Conservation (phyloP, 2,888 invertebrate genomes). For the Tetanocera ferruginea region DNA sequence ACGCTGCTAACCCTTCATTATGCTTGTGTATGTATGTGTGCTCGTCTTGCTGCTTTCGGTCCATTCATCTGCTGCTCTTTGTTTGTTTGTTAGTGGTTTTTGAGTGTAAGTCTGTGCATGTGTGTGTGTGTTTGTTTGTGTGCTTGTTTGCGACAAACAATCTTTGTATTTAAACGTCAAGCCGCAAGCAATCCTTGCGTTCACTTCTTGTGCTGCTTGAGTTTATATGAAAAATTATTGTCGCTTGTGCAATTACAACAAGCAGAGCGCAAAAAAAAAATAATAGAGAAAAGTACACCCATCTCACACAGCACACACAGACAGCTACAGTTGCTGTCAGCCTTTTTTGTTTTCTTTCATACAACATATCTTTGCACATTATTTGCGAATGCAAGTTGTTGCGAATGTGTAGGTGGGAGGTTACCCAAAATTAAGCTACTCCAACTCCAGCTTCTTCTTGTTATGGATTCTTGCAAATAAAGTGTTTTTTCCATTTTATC, state of each 20-base stretch:
- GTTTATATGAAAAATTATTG: constrained; percentile 30
- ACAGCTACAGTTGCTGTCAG: neutral
- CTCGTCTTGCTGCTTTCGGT: too few species aligned
- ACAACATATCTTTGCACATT: constrained; percentile 1
- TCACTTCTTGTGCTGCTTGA: constrained; percentile 12
- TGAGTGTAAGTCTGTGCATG: neutral
- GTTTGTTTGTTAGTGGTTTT: neutral
- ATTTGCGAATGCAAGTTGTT: neutral
- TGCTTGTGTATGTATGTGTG: too few species aligned
- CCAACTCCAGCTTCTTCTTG: too few species aligned
- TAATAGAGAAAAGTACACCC: neutral
- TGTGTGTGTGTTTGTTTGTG: neutral
- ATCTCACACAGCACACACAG: neutral
- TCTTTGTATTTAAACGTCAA: constrained; percentile 4
- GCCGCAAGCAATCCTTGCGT: constrained; percentile 6
- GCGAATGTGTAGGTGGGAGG: neutral
- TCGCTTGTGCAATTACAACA: constrained; percentile 20
- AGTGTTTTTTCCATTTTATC: too few species aligned
- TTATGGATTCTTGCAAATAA: too few species aligned
- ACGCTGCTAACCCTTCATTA: neutral
- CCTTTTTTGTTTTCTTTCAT: too few species aligned
- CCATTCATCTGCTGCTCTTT: neutral
- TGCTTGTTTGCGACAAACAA: neutral
- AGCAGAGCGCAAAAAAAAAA: neutral
- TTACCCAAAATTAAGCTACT: too few species aligned